Base-by-base conservation (phyloP, 2,797 vertebrate genomes). In the Catamblyrhynchus diadema region DNA sequence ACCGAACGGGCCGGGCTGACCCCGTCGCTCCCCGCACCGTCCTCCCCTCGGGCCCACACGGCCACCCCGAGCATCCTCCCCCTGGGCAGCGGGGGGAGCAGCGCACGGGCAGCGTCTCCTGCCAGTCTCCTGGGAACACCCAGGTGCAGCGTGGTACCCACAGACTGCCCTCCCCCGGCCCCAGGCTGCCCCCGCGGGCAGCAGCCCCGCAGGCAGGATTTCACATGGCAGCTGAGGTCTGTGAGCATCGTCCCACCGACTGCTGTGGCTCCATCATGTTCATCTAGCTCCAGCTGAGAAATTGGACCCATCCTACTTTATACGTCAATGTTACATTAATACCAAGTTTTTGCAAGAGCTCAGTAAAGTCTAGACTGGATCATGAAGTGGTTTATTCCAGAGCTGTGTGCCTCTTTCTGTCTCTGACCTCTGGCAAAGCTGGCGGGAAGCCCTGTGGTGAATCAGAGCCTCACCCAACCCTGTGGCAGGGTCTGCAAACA, bases 341-440 rank as follows among this genome's bases (percentile, higher is more conserved):
- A 95, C 14, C 65, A 56, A 92, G 82, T 93, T 97, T 96, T 96
- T 97, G 94, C 90, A 95, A 96, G 70, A 95, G 87, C 89, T 94
- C 94, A 96, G 89, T 96, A 96, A 97, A 96, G 93, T 94, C 92
- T 92, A 81, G 59, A 93, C 77, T 79, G 77, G 73, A 91, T 86
- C 89, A 83, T 75, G 45, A 88, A 83, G 73, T 64, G 86, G 41
- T 93, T 91, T 86, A 44, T 93, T 93, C 71, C 65, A 25, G 79
- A 77, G 50, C 48, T 0, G 0, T 75, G 44, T 64, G 61, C 41
- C 39, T 94, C 71, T 51, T 85, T 93, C 75, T 15, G 0, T 71
- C 72, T 61, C 65, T 81, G 51, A 24, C 75, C 82, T 47, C 59
- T 27, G 59, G 69, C 25, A 75, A 81, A 75, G 37, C 42, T 74